Evolutionary conservation across 2,113 vertebrate species (phyloP), one percentile per base, ranked within the genome.

Genomic region (Seriola quinqueradiata): DNA sequence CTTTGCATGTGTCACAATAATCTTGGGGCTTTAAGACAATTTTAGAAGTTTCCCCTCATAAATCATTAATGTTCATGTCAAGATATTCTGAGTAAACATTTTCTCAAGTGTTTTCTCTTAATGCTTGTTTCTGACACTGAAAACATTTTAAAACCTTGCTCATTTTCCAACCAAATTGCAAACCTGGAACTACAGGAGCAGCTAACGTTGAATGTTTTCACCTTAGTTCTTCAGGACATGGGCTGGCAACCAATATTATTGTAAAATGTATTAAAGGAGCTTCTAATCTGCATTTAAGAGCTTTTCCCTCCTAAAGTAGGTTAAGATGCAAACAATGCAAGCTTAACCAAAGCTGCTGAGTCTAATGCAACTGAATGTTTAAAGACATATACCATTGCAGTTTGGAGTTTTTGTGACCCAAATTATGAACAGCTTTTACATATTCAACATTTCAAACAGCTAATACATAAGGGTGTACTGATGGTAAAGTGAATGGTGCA

Each of bases 251-350:
- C 34, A 72, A 58, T 71, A 48, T 44, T 61, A 50, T 70, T 44
- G 50, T 63, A 19, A 68, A 83, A 28, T 63, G 36, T 28, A 70
- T 61, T 65, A 58, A 70, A 83, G 12, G 13, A 34, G n/a, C 13
- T 48, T 75, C 60, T 66, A 59, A 76, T 67, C 38, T 61, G 40
- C 2, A 42, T 81, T 75, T 77, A 81, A 57, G 46, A 63, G 72
- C 46, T 68, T 64, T 78, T 14, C 9, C 72, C 5, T 50, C 13
- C 38, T 57, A 70, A 86, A 81, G 65, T 76, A 73, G 76, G 65
- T 77, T 78, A 86, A 80, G 60, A 73, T 87, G 52, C 61, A 78
- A 77, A 88, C 60, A 79, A 76, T 89, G 58, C 58, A 66, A 72
- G 55, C 70, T 88, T 60, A 77, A 52, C 60, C 44, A 76, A 87